Evolutionary conservation across 2,888 invertebrate species (phyloP).

Genomic region (Apantesis nais): DNA sequence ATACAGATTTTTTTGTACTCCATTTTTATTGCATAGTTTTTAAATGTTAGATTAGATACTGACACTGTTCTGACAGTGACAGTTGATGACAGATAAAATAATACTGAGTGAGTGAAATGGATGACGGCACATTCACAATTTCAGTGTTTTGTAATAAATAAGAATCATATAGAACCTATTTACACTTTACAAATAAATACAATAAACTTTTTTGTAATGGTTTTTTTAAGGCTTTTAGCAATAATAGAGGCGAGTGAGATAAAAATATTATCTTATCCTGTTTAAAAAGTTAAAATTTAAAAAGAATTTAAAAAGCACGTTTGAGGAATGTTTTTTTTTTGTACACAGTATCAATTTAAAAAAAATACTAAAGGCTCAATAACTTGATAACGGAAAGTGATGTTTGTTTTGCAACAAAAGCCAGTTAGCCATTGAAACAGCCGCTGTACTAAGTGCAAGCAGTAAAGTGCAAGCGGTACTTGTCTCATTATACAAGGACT

Average conservation of each 20-base stretch:
- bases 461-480: background rate
- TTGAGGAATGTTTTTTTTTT: background rate
- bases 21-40: background rate
- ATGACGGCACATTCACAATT: background rate
- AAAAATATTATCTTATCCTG: background rate
- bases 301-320: background rate
- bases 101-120: background rate
- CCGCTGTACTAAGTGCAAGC: background rate
- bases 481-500: background rate
- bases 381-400: background rate
- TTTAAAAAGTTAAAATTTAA: background rate
- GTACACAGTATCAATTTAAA: background rate
- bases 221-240: background rate
- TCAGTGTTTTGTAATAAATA: background rate
- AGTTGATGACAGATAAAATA: slow-evolving; percentile 6
- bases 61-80: background rate
- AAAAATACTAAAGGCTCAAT: background rate
- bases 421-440: background rate
- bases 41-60: background rate
- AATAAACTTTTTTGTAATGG: background rate
- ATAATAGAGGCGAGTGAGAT: background rate
- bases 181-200: background rate
- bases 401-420: background rate
- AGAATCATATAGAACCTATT: background rate
- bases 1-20: background rate